Evolutionary conservation across 2,797 vertebrate species (phyloP).

Genomic region (Myotis vivesi): DNA sequence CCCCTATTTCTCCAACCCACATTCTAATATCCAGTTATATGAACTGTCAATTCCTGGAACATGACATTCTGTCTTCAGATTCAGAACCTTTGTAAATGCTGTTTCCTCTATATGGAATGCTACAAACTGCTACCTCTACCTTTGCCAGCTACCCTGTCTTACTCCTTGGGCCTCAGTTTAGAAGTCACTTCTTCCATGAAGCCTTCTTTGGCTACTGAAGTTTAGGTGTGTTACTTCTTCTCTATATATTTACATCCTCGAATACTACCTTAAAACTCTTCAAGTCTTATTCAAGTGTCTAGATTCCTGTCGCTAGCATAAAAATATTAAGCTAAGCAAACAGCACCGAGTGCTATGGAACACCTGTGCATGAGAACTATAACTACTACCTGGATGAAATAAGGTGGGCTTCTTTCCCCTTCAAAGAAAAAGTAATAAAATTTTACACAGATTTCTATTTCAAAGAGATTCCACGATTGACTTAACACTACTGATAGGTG

Average conservation of each 20-base stretch:
- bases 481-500: not conserved
- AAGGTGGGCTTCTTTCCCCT: not conserved
- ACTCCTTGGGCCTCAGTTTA: not conserved
- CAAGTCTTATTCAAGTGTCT: not conserved
- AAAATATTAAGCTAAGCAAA: conserved; percentile 22
- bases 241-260: not conserved
- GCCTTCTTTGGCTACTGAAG: not conserved
- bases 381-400: conserved; percentile 34
- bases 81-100: not conserved
- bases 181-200: not conserved
- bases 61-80: not conserved
- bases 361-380: not conserved
- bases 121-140: not conserved
- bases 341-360: not conserved
- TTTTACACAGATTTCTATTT: conserved; percentile 38
- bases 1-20: not conserved
- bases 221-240: not conserved
- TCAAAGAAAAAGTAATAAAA: not conserved
- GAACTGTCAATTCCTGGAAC: conserved; percentile 5
- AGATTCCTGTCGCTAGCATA: not conserved
- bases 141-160: not conserved
- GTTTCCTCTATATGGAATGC: not conserved
- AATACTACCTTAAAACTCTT: conserved; percentile 12
- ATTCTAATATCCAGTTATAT: not conserved
- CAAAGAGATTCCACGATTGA: conserved; percentile 37